Conservation (phyloP, 2,113 vertebrate species). For the Cephalophus harveyi region DNA sequence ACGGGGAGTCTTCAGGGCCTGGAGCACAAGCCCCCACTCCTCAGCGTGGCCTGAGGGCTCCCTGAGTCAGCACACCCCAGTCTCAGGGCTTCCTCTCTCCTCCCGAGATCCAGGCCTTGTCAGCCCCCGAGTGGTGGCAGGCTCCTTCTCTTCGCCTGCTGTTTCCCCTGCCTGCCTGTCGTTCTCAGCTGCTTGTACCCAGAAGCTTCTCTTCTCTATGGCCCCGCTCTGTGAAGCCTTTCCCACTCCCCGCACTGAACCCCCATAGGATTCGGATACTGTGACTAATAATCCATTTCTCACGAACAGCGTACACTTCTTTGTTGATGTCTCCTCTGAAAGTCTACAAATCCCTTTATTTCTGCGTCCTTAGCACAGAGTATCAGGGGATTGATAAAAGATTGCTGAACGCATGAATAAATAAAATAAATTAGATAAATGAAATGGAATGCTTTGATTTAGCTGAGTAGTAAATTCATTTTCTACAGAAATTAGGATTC, state of each 20-base stretch:
- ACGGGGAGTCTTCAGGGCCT: background rate
- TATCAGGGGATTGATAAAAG: background rate
- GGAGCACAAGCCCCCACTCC: background rate
- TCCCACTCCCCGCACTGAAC: background rate
- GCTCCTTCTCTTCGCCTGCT: background rate
- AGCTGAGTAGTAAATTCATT: background rate
- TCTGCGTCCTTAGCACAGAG: background rate
- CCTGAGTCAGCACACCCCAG: background rate
- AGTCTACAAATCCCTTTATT: background rate
- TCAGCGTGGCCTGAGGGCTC: background rate
- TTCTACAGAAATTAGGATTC: background rate
- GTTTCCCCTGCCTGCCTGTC: background rate
- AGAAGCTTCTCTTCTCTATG: background rate
- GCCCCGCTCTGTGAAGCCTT: background rate
- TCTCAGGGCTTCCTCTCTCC: background rate
- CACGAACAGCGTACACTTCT: background rate
- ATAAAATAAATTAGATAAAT: background rate
- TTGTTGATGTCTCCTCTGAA: background rate
- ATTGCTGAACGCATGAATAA: background rate
- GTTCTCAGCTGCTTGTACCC: background rate
- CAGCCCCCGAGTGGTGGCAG: rapidly evolving
- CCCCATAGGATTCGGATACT: rapidly evolving
- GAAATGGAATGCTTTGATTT: background rate
- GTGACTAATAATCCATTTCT: background rate
- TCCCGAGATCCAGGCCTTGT: rapidly evolving